Base-by-base conservation (phyloP, 2,113 vertebrate species). In the Oceanodroma tethys region DNA sequence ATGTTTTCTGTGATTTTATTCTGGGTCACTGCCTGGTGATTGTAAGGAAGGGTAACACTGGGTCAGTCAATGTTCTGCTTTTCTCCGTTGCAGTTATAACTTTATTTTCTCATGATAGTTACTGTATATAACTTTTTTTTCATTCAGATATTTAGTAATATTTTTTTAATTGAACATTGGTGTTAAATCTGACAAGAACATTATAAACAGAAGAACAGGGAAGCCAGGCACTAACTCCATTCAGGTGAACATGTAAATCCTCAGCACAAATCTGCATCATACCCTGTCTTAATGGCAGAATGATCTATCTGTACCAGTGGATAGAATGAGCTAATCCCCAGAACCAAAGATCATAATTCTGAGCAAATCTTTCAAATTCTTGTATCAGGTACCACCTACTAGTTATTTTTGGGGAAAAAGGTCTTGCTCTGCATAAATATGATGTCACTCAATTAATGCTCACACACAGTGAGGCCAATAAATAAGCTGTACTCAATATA, bases 381-480 rank as follows among this genome's bases (percentile, higher is more conserved):
- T 75, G 9, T 36, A n/a, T 68, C 9, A 3, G 45, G 3, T 55
- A 60, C 65, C 43, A 48, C 15, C 13, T 75, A 34, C 23, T 58
- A 43, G 36, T 23, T 58, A 23, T 13, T 72, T 59, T 27, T 10
- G 16, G 32, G 43, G 43, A 17, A 81, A 76, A n/a, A 20, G 32
- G 5, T 68, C 63, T 96, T 78, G 38, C 38, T 94, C 59, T 34
- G 40, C 73, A 52, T 82, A 87, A 75, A n/a, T 68, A 32, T 91
- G 52, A 40, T 86, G 73, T 96, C 66, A 76, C 62, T 62, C 70
- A 94, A 96, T 74, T 93, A 89, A 88, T 96, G 87, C 87, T 96
- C 5, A 10, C 25, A 8, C 22, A 67, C 22, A 75, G 50, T n/a
- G 66, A 94, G 81, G 68, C 60, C 47, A 89, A 59, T 92, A 93